Evolutionary conservation across 2,888 invertebrate genomes (phyloP).

Genomic region (Drosophila tanythrix): DNA sequence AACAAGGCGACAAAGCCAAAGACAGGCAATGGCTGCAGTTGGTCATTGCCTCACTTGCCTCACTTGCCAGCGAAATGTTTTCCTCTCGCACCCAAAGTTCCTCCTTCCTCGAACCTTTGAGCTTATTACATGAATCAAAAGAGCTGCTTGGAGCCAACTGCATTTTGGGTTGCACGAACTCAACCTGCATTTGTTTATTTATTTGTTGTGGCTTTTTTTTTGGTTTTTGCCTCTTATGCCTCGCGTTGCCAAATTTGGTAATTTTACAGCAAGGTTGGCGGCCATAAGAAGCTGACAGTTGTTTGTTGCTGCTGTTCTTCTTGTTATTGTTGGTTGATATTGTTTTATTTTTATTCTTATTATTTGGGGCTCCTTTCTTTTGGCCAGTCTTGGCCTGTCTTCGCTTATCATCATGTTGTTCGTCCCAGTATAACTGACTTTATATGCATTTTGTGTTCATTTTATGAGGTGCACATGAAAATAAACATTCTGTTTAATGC

Average conservation of each 20-base stretch:
- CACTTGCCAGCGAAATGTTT: constrained; percentile 13
- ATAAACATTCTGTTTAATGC: constrained; percentile 56
- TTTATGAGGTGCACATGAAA: constrained; percentile 49
- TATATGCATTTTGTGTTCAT: constrained; percentile 69
- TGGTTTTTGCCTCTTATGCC: constrained; percentile 17
- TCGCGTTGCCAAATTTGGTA: constrained; percentile 58
- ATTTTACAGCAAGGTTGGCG: constrained; percentile 46
- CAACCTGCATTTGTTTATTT: constrained; percentile 72
- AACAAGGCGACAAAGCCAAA: background rate
- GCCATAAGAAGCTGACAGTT: constrained; percentile 44
- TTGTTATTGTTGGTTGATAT: constrained; percentile 9
- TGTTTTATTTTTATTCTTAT: constrained; percentile 34
- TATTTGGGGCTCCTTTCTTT: constrained; percentile 29
- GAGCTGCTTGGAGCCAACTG: constrained; percentile 24
- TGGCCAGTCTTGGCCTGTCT: constrained; percentile 27
- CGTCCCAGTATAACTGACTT: constrained; percentile 50
- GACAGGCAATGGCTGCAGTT: constrained; percentile 45
- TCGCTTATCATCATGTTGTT: constrained; percentile 33
- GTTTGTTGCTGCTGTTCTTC: constrained; percentile 25
- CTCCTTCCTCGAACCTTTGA: background rate
- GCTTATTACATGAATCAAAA: constrained; percentile 54
- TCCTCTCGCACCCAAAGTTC: background rate
- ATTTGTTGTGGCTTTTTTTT: constrained; percentile 52
- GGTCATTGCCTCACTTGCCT: constrained; percentile 2
- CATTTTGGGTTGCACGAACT: constrained; percentile 39